Conservation (phyloP, 2,113 vertebrate genomes). For the Engystomops pustulosus region DNA sequence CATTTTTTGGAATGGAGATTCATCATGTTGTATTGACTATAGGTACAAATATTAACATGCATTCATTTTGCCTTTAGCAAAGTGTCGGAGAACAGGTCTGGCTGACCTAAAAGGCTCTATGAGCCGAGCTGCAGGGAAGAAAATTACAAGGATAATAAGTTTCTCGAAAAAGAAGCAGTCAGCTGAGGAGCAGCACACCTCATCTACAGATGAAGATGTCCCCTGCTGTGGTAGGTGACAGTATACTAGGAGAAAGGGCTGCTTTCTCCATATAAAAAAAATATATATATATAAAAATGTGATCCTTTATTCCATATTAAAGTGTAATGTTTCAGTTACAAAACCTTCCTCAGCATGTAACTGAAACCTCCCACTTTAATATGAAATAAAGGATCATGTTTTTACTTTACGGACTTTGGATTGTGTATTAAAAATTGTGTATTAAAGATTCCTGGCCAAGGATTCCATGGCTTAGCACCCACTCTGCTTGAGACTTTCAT, state of each 20-base stretch:
- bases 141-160: constrained; percentile 95
- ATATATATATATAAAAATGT: too few species aligned
- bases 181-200: constrained; percentile 76
- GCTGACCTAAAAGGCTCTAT: constrained; percentile 93
- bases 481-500: too few species aligned
- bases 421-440: too few species aligned
- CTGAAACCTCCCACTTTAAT: too few species aligned
- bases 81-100: constrained; percentile 86
- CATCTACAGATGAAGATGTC: constrained; percentile 81
- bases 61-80: constrained; percentile 71
- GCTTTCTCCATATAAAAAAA: background rate
- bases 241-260: background rate
- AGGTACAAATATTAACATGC: background rate
- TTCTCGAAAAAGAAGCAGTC: constrained; percentile 93
- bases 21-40: background rate
- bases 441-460: too few species aligned
- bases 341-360: too few species aligned
- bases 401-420: too few species aligned
- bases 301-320: too few species aligned
- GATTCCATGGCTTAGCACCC: too few species aligned
- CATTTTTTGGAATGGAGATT: too few species aligned
- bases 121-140: constrained; percentile 91
- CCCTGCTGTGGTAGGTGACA: constrained; percentile 84
- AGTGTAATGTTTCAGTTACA: too few species aligned
- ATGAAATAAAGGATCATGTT: too few species aligned